Evolutionary conservation across 2,113 vertebrate species (phyloP).

Genomic region (Hassar affinis): DNA sequence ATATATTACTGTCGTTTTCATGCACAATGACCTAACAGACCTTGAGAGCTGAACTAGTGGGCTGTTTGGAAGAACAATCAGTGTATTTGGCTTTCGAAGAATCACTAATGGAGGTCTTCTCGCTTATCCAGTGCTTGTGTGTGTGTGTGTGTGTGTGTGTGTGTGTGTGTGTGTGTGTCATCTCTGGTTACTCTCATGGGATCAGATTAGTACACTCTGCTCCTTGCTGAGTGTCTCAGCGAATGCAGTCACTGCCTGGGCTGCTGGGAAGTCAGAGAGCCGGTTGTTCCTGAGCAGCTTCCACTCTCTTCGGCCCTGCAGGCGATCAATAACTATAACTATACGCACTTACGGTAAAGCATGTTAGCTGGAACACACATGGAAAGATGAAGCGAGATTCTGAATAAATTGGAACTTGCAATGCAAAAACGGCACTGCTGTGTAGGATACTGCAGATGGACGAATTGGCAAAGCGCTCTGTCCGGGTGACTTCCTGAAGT

Average conservation of each 20-base stretch:
- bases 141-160: constrained; percentile 21
- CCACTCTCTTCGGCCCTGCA: background rate
- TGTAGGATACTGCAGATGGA: background rate
- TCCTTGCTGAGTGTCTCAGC: constrained; percentile 34
- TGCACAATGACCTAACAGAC: background rate
- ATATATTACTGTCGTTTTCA: background rate
- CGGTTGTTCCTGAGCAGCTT: constrained; percentile 40
- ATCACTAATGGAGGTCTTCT: constrained; percentile 45
- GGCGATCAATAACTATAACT: constrained; percentile 36
- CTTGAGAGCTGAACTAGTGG: constrained; percentile 4
- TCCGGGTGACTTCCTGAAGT: constrained; percentile 4
- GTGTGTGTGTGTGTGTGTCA: constrained; percentile 27
- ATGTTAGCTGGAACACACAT: constrained; percentile 37
- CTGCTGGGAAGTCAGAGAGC: constrained; percentile 47
- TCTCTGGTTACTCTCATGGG: constrained; percentile 48
- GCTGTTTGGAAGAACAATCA: constrained; percentile 13
- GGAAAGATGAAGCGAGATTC: constrained; percentile 3
- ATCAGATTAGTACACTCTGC: constrained; percentile 35
- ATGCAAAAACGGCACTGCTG: background rate
- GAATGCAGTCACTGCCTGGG: constrained; percentile 30
- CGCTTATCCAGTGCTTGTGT: constrained; percentile 13
- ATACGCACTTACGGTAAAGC: constrained; percentile 45
- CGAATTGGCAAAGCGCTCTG: background rate
- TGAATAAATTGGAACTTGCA: constrained; percentile 4
- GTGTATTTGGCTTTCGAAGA: constrained; percentile 31